A percentile compares a stretch with the other conserved stretches of the same genome.
Evolutionary conservation across 2,797 vertebrate species (phyloP).

Genomic region (Bradypodion ventrale): DNA sequence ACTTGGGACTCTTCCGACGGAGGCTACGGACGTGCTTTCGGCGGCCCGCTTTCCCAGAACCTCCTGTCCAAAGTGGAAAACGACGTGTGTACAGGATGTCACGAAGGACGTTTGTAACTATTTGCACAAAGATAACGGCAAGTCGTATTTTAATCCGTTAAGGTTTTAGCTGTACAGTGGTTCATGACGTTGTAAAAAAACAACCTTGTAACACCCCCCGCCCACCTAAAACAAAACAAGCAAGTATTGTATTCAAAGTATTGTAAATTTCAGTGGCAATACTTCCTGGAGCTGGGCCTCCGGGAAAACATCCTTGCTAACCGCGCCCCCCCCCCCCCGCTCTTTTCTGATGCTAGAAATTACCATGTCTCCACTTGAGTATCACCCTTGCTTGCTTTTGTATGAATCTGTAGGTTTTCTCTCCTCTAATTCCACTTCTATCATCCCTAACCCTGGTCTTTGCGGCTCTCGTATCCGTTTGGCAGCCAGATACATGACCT

Average conservation of each 20-base stretch:
- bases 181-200: constrained; percentile 66
- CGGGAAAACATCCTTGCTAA: constrained; percentile 65
- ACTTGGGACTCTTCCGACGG: constrained; percentile 66
- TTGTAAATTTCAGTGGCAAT: constrained; percentile 74
- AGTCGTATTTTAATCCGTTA: constrained; percentile 76
- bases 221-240: constrained; percentile 44
- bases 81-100: constrained; percentile 76
- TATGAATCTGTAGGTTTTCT: not conserved
- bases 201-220: not conserved
- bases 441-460: not conserved
- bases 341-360: constrained; percentile 68
- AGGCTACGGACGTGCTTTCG: constrained; percentile 60
- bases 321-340: no score
- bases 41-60: constrained; percentile 51
- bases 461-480: not conserved
- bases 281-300: constrained; percentile 79
- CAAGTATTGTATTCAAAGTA: constrained; percentile 72
- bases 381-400: constrained; percentile 47
- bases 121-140: constrained; percentile 75
- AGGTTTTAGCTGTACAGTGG: constrained; percentile 79
- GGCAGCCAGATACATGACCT: no score
- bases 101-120: constrained; percentile 80
- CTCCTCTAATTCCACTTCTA: not conserved
- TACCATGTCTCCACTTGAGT: constrained; percentile 62
- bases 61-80: constrained; percentile 66